A percentile compares a stretch with the other conserved stretches of the same genome.
These are phyloP conservation scores for Hyaena hyaena DNA, from an alignment of 2,113 vertebrate species.

Conservation along the genomic window DNA sequence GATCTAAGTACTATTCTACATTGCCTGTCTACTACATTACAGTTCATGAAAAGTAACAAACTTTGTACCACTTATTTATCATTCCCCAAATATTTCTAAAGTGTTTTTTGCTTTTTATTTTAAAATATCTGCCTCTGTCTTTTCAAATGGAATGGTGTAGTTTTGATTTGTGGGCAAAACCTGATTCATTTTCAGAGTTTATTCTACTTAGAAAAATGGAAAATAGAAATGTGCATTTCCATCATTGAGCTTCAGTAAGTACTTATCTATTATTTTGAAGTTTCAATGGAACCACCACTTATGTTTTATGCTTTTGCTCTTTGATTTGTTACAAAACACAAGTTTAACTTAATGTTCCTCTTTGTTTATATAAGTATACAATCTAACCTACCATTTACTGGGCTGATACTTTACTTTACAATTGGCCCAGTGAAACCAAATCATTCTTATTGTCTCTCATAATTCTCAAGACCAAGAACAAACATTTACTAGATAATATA, in stretches of 20 bases:
- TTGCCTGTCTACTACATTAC: background rate
- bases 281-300: background rate
- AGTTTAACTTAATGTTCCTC: background rate
- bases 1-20: background rate
- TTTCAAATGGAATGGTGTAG: background rate
- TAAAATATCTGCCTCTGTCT: background rate
- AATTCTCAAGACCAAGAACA: background rate
- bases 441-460: background rate
- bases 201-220: background rate
- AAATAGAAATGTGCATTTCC: background rate
- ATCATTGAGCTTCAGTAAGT: background rate
- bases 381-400: background rate
- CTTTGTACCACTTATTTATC: background rate
- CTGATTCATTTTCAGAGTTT: background rate
- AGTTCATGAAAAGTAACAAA: background rate
- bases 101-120: background rate
- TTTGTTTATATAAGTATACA: background rate
- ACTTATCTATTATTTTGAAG: background rate
- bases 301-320: background rate
- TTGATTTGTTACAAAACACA: background rate
- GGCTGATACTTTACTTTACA: background rate
- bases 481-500: background rate
- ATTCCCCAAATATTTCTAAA: slow-evolving; percentile 2
- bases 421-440: background rate
- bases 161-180: background rate